A percentile compares a stretch with the other conserved stretches of the same genome.
Evolutionary conservation across 2,113 vertebrate species (phyloP).

Genomic region (Archocentrus centrarchus): DNA sequence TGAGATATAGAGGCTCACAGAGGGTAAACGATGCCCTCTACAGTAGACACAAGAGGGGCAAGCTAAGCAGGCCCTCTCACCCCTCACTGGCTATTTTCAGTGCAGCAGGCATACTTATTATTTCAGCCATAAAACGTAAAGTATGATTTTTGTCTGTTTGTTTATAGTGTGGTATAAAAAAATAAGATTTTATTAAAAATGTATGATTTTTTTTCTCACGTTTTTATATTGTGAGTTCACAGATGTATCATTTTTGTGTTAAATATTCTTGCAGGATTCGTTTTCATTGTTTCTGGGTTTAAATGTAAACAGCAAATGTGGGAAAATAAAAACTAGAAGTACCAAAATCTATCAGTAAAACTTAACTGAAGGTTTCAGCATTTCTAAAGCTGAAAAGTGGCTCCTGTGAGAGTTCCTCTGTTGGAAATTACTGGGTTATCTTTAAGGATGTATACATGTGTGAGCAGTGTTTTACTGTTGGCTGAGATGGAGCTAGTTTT

Average conservation of each 20-base stretch:
- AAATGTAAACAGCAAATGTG: background rate
- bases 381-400: constrained; percentile 5
- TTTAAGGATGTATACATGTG: background rate
- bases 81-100: background rate
- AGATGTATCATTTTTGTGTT: background rate
- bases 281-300: background rate
- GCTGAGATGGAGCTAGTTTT: background rate
- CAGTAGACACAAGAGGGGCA: constrained; percentile 70
- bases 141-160: background rate
- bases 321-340: background rate
- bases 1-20: constrained; percentile 56
- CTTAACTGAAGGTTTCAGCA: background rate
- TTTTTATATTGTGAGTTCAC: background rate
- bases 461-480: constrained; percentile 2
- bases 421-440: background rate
- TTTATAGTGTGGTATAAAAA: background rate
- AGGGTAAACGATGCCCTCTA: constrained; percentile 82
- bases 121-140: background rate
- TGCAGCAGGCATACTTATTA: background rate
- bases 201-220: background rate
- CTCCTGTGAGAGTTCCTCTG: rapidly evolving
- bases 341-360: background rate
- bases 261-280: background rate
- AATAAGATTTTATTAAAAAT: background rate
- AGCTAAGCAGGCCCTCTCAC: constrained; percentile 16